These are phyloP conservation scores for Pangasianodon gigas DNA, from an alignment of 2,113 vertebrate genomes.

Conservation along the genomic window DNA sequence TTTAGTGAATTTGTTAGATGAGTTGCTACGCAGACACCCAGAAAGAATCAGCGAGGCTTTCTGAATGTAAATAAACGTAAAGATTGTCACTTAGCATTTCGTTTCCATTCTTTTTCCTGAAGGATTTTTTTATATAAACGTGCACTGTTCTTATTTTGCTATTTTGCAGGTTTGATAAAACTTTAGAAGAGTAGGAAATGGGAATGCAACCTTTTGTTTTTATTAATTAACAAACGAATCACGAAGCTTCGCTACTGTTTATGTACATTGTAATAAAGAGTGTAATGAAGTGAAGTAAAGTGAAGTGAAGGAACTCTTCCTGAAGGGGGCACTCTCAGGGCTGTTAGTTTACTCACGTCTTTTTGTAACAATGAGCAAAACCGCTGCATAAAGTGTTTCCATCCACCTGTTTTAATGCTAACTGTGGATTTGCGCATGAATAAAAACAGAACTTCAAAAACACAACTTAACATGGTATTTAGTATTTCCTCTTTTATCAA, in stretches of 20 bases:
- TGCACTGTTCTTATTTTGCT: constrained; percentile 41
- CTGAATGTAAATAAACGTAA: constrained; percentile 74
- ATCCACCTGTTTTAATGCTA: constrained; percentile 16
- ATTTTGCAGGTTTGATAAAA: constrained; percentile 32
- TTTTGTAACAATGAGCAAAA: constrained; percentile 20
- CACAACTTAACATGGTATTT: background rate
- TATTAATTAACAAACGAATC: background rate
- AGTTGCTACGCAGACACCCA: background rate
- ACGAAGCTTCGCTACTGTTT: constrained; percentile 25
- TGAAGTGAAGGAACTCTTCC: constrained; percentile 22
- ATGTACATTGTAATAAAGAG: constrained; percentile 39
- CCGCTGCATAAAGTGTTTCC: constrained; percentile 24
- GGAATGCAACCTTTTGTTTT: constrained; percentile 47
- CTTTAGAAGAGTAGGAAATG: constrained; percentile 41
- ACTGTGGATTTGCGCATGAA: constrained; percentile 30
- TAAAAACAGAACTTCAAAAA: constrained; percentile 5
- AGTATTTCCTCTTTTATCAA: background rate
- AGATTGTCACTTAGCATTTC: constrained; percentile 62
- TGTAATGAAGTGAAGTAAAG: constrained; percentile 32
- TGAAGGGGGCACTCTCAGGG: constrained; percentile 36
- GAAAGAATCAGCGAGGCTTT: constrained; percentile 45
- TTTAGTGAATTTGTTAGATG: constrained; percentile 16
- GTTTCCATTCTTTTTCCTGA: background rate
- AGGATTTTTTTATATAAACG: constrained; percentile 49
- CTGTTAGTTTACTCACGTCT: background rate